A percentile compares a stretch with the other conserved stretches of the same genome.
These are phyloP conservation scores for Entosphenus tridentatus DNA, from an alignment of 2,113 vertebrate species.

Conservation along the genomic window DNA sequence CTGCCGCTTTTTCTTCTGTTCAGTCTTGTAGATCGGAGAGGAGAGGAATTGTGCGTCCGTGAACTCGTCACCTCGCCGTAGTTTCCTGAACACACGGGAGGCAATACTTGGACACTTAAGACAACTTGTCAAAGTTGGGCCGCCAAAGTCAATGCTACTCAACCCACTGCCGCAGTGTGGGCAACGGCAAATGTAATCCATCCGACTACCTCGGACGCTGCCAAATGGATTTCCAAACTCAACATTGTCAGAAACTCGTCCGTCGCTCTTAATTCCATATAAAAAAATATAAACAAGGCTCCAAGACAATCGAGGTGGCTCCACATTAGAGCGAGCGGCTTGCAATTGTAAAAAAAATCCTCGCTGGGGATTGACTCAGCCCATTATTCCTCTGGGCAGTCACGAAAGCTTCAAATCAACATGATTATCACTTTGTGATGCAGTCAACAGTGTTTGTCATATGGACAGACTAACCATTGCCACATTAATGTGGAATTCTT, in stretches of 20 bases:
- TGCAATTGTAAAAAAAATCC: too few species aligned
- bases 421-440: too few species aligned
- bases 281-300: too few species aligned
- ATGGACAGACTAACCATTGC: too few species aligned
- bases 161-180: background rate
- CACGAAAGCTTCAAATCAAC: too few species aligned
- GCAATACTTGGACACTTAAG: background rate
- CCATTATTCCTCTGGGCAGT: too few species aligned
- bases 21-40: background rate
- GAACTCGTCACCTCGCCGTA: slow-evolving; percentile 3
- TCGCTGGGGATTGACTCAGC: too few species aligned
- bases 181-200: background rate
- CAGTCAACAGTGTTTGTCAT: too few species aligned
- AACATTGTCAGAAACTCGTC: background rate
- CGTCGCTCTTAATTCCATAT: background rate
- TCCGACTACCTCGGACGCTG: background rate
- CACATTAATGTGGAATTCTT: too few species aligned
- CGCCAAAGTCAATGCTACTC: background rate
- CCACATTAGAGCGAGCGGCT: too few species aligned
- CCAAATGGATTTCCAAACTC: background rate
- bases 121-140: background rate
- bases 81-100: background rate
- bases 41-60: background rate
- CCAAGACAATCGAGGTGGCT: too few species aligned
- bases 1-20: background rate